Percentiles rank a stretch among this genome's conserved stretches.
phyloP scores from a whole-genome alignment of 2,113 vertebrate genomes.

The Carassius gibelio region DNA sequence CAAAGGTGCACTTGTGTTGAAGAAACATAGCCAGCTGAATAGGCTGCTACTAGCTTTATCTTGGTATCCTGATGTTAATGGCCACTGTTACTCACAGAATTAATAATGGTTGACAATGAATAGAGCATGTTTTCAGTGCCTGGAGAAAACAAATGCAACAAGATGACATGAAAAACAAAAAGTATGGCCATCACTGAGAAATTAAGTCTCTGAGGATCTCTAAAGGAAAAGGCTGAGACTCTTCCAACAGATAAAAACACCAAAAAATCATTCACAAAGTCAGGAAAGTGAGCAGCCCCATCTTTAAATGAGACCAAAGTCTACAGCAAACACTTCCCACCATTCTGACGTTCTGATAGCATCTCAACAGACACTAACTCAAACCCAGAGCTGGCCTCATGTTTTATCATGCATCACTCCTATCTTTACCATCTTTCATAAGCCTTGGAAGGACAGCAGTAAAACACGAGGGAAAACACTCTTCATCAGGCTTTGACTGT shows the following conservation, averaged over 20 bases:
- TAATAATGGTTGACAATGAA: too few species aligned
- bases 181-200: not conserved
- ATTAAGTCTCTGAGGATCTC: not conserved
- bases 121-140: too few species aligned
- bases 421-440: conserved; percentile 53
- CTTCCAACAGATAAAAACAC: not conserved
- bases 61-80: too few species aligned
- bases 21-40: not conserved
- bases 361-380: conserved; percentile 17
- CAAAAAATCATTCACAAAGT: not conserved
- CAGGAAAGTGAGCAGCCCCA: too few species aligned
- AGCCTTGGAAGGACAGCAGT: conserved; percentile 15
- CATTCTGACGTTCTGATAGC: conserved; percentile 3
- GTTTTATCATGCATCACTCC: not conserved
- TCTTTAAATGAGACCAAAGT: too few species aligned
- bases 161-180: conserved; percentile 24
- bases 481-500: not conserved
- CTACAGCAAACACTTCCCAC: conserved; percentile 6
- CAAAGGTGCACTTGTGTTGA: not conserved
- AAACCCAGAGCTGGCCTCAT: conserved; percentile 20
- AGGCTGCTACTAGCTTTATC: too few species aligned
- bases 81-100: not conserved
- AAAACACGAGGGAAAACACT: not conserved
- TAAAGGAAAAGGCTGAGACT: not conserved
- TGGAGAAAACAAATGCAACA: too few species aligned